These are phyloP conservation scores for Carposina sasakii DNA, from an alignment of 1,140 invertebrate species.

Conservation along the genomic window DNA sequence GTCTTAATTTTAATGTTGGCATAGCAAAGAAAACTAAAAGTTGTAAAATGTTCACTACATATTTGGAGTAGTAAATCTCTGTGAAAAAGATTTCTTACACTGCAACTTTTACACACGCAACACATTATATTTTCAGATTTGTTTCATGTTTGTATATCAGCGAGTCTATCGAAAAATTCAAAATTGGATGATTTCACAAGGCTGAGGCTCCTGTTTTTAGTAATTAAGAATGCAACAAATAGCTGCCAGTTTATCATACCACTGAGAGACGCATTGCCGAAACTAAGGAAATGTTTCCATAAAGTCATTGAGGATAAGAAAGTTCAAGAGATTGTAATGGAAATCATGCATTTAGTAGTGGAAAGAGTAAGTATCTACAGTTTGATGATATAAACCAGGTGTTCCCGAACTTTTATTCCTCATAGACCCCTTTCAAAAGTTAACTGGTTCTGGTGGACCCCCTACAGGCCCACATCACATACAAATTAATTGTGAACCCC, in stretches of 20 bases:
- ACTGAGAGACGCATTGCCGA: constrained; percentile 38
- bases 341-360: constrained; percentile 43
- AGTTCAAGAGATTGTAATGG: constrained; percentile 47
- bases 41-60: too few species aligned
- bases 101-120: too few species aligned
- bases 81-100: too few species aligned
- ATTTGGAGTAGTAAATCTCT: too few species aligned
- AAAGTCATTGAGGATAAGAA: constrained; percentile 44
- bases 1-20: too few species aligned
- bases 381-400: background rate
- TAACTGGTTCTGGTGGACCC: too few species aligned
- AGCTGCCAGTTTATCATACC: constrained; percentile 43
- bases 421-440: too few species aligned
- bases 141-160: constrained; percentile 35
- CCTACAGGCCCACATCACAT: too few species aligned
- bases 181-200: constrained; percentile 47
- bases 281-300: constrained; percentile 38
- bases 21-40: too few species aligned
- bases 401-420: background rate
- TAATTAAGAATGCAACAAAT: constrained; percentile 42
- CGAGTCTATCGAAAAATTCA: constrained; percentile 36
- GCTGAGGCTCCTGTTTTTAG: constrained; percentile 38
- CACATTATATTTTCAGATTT: constrained; percentile 47
- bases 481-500: too few species aligned
- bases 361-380: constrained; percentile 38